Base-by-base conservation (phyloP, 2,888 invertebrate genomes). In the Meteorus cinctellus region DNA sequence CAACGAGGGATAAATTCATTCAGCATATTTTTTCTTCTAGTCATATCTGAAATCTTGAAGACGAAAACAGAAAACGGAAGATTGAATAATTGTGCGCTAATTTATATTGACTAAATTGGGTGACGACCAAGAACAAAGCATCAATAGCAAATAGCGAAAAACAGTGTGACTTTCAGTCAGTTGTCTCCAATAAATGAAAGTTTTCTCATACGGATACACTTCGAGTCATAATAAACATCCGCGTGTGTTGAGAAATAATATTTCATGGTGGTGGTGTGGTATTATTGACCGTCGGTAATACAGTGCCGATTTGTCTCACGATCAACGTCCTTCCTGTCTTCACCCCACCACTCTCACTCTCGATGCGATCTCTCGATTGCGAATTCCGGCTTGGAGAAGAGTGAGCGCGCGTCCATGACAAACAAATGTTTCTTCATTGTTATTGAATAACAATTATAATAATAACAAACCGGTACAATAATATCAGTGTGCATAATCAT, bases 231-330 rank as follows among this genome's bases (percentile, higher is more conserved):
- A 60, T 27, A 60, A 24, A 34, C 14, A n/a, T 16, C 4, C 63
- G 63, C 4, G 63, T 31, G 63, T 48, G 48, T n/a, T 16, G 48
- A n/a, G 16, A 1, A n/a, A 48, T 48, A 41, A 48, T 48, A n/a
- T 60, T 31, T 62, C n/a, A 4, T 31, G 60, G 60, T 60, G 27
- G 29, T 24, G 24, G 24, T 62, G 34, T 34, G 8, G 27, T 24
- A 41, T 69, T 69, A 36, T 51, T 36, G 62, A 62, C 12, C 36
- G 65, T 72, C 72, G 72, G 72, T 72, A 72, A 72, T 66, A 72
- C 72, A 72, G 72, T 65, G 72, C 34, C 51, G 65, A 65, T 71
- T 16, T 55, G 16, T 36, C 27, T 31, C 60, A 48, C 27, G n/a
- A 69, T 27, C 5, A 19, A 36, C 31, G 29, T 63, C 29, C 31